Evolutionary conservation across 2,888 invertebrate genomes (phyloP), one percentile per base, ranked within the genome.

Genomic region (Mythimna loreyi): DNA sequence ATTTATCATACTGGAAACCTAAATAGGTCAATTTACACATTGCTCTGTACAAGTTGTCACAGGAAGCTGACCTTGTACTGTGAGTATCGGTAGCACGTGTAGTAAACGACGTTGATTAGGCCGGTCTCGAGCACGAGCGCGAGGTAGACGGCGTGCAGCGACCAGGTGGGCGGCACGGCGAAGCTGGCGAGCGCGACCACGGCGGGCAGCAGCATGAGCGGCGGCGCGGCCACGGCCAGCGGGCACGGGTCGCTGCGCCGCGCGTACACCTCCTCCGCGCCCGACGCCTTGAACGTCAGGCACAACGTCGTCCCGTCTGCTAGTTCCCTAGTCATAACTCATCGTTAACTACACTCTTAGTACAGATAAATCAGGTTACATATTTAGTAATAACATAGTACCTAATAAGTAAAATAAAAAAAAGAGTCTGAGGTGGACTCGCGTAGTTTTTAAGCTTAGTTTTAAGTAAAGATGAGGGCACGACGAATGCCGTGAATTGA

Each of bases 121-220:
- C 92, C 91, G 50, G 91, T 91, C 78, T 94, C 93, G 2, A 93
- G 81, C 33, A 94, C 85, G 36, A 94, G 89, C 23, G 91, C 90
- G 59, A 94, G 87, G 86, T 94, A 94, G 45, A 92, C 88, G 5
- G 91, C 91, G 70, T 92, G 90, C 25, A 93, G 85, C 16, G 92
- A 85, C 89, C 90, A 91, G n/a, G 90, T 86, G 33, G 89, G 86
- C 1, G 94, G 94, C 47, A 92, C 90, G 19, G 93, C 92, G 83
- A 94, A 93, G 83, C 87, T 88, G 55, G 91, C 90, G 52, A 95
- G 87, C 62, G 89, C 86, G 28, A 92, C 84, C 70, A 96, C 93
- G 0, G 96, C 92, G 19, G 96, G 94, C 60, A 95, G 84, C 61
- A 96, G 90, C 80, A 94, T 87, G 73, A 96, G 88, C n/a, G 96